Conservation (phyloP, 2,888 invertebrate genomes). For the Panopea generosa region DNA sequence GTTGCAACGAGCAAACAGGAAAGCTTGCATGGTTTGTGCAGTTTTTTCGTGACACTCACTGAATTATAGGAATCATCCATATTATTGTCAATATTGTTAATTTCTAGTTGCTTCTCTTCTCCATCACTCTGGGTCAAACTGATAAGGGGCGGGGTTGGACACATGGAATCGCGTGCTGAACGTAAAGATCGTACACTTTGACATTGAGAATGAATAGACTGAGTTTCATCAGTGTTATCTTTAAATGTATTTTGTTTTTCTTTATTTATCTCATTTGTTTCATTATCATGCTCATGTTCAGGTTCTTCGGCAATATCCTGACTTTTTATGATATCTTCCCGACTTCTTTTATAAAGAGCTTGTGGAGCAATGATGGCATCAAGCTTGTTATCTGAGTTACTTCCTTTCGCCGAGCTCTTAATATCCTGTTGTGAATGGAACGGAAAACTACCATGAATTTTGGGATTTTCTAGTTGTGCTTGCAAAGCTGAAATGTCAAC, state of each 20-base stretch:
- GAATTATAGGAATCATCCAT: slow-evolving; percentile 43
- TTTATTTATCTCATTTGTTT: slow-evolving; percentile 14
- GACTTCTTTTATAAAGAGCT: slow-evolving; percentile 44
- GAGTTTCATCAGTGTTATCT: slow-evolving; percentile 1
- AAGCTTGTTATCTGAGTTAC: slow-evolving; percentile 21
- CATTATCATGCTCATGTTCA: slow-evolving; percentile 44
- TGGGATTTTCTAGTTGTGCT: slow-evolving; percentile 84
- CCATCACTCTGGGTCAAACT: slow-evolving; percentile 61
- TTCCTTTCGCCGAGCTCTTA: slow-evolving; percentile 32
- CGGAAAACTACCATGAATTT: slow-evolving; percentile 74
- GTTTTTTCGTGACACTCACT: slow-evolving; percentile 23
- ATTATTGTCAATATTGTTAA: slow-evolving; percentile 41
- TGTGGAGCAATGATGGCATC: slow-evolving; percentile 32
- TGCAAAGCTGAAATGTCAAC: slow-evolving; percentile 83
- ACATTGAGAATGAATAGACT: slow-evolving; percentile 37
- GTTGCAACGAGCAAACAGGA: slow-evolving; percentile 71
- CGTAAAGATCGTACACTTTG: slow-evolving; percentile 44
- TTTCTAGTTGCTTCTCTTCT: slow-evolving; percentile 54
- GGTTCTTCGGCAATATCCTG: slow-evolving; percentile 55
- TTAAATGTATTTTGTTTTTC: not conserved
- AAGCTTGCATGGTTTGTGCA: slow-evolving; percentile 65
- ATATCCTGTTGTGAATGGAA: slow-evolving; percentile 75
- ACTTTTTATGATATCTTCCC: slow-evolving; percentile 56
- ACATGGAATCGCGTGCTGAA: slow-evolving; percentile 55
- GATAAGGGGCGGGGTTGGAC: slow-evolving; percentile 61